Percentiles rank a stretch among this genome's conserved stretches.
These are phyloP conservation scores for Dipus sagitta DNA, from an alignment of 2,797 vertebrate genomes.

Conservation along the genomic window DNA sequence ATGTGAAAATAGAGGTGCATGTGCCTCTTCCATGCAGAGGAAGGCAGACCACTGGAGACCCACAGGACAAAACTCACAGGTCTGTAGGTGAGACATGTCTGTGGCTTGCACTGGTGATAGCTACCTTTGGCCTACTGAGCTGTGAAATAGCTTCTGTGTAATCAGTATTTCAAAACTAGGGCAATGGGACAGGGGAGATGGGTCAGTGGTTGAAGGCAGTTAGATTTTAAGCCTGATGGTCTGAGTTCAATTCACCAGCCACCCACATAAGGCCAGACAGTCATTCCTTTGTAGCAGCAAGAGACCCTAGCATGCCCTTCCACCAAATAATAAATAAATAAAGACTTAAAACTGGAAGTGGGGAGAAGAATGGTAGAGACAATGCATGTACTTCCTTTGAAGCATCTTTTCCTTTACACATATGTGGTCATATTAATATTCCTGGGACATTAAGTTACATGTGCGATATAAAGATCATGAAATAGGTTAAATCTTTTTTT, in stretches of 20 bases:
- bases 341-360: neutral
- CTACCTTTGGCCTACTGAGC: neutral
- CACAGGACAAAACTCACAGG: neutral
- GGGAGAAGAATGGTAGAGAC: neutral
- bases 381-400: neutral
- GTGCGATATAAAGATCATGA: neutral
- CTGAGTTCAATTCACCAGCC: too few species aligned
- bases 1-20: neutral
- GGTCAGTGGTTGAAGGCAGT: too few species aligned
- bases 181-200: too few species aligned
- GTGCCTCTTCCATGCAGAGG: neutral
- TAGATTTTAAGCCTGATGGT: too few species aligned
- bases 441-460: neutral
- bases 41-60: neutral
- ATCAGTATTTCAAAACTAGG: neutral
- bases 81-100: neutral
- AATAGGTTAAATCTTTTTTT: slow-evolving; percentile 28
- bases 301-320: too few species aligned
- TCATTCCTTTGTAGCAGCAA: too few species aligned
- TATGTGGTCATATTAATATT: neutral
- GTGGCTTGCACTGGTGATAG: neutral
- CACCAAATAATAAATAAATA: too few species aligned
- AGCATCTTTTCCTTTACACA: neutral
- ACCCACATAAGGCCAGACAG: too few species aligned
- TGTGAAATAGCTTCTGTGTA: neutral